Evolutionary conservation across 2,113 vertebrate species (phyloP), one percentile per base, ranked within the genome.

Genomic region (Rallus limicola): DNA sequence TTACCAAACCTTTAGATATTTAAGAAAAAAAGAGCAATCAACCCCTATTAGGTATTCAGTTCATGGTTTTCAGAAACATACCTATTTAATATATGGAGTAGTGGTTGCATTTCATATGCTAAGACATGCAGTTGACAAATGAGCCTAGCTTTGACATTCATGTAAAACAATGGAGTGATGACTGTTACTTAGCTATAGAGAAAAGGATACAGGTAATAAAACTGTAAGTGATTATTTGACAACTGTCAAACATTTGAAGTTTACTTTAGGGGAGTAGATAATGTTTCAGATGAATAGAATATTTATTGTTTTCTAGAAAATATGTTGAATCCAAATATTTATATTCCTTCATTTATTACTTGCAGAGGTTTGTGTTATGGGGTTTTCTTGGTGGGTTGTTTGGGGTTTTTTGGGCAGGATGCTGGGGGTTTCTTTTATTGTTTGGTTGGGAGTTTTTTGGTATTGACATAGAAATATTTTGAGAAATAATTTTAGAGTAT

Each of bases 1-100:
- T 95, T 95, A 88, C 31, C 91, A 50, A 86, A 71, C n/a, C 36
- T 69, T 95, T 82, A 94, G n/a, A 80, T 16, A 64, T 10, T 93
- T 90, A 17, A 50, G 18, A 82, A 72, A 93, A 96, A 96, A 63
- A 92, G n/a, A 91, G 23, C 20, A 89, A 6, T 21, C 3, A 2
- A 62, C 71, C 29, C 23, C 80, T 86, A 71, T 44, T 64, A 50
- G 7, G 4, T 60, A 38, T 29, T 80, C 25, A 71, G n/a, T 60
- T 46, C 25, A 48, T 67, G 50, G 60, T 62, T 93, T 96, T 93
- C 40, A 88, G 87, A 60, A 62, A 67, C 13, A 82, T 28, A 55
- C 5, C 67, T n/a, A n/a, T n/a, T 17, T 46, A 44, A 65, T 85
- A 31, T 63, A 62, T 11, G 55, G 17, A 92, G 65, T 77, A 82